phyloP scores from a whole-genome alignment of 2,888 invertebrate genomes.

The Sphinx pinastri region DNA sequence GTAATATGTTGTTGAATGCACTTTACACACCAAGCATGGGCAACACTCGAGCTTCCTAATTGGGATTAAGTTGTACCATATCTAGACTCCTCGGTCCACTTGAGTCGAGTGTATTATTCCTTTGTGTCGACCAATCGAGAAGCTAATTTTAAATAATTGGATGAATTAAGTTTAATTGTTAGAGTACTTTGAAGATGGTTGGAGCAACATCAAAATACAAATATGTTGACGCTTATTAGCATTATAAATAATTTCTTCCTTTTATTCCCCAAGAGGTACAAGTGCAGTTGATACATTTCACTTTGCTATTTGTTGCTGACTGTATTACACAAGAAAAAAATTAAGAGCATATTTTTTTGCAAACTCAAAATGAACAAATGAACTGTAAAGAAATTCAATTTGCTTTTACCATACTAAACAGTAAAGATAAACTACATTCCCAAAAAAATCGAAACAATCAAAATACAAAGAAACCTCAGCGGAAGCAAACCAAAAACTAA shows the following conservation, averaged over 20 bases:
- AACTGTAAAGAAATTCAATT: too few species aligned
- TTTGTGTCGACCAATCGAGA: constrained; percentile 5
- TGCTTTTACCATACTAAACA: too few species aligned
- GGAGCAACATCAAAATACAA: too few species aligned
- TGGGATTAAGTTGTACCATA: neutral
- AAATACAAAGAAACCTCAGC: neutral
- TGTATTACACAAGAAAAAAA: too few species aligned
- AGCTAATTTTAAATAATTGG: constrained; percentile 4
- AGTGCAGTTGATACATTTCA: too few species aligned
- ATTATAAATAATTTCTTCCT: too few species aligned
- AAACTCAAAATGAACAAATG: too few species aligned
- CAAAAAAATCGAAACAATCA: neutral
- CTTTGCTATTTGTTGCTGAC: too few species aligned
- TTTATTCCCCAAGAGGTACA: too few species aligned
- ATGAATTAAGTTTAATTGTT: neutral
- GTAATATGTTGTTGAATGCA: neutral
- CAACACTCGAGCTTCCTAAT: constrained; percentile 7
- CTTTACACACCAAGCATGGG: neutral
- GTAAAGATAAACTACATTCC: neutral
- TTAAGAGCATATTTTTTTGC: too few species aligned
- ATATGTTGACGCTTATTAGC: too few species aligned
- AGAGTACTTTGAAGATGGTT: neutral
- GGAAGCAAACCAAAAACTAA: neutral
- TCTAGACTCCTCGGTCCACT: constrained; percentile 7
- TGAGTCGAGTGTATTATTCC: neutral